Percentiles rank a stretch among this genome's conserved stretches.
Evolutionary conservation across 2,113 vertebrate genomes (phyloP).

Genomic region (Protomyctophum bolini): DNA sequence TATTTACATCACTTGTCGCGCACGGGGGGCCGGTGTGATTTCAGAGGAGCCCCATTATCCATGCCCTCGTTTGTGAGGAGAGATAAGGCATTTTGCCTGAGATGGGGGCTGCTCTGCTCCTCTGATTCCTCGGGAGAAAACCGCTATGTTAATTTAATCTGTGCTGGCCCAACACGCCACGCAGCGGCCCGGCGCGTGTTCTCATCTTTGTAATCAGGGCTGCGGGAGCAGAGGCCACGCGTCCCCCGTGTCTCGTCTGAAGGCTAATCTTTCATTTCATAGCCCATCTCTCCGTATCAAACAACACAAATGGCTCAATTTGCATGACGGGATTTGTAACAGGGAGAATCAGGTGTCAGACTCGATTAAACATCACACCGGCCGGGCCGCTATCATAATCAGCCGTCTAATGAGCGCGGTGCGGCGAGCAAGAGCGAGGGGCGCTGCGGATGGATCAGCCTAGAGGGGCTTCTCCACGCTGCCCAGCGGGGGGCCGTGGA

Average conservation of each 20-base stretch:
- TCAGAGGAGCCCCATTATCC: slow-evolving; percentile 57
- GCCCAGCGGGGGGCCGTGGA: slow-evolving; percentile 22
- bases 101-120: slow-evolving; percentile 34
- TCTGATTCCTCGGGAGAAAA: slow-evolving; percentile 64
- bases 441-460: slow-evolving; percentile 72
- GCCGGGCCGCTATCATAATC: slow-evolving; percentile 95
- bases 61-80: slow-evolving; percentile 43
- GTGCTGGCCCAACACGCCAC: slow-evolving; percentile 77
- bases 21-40: slow-evolving; percentile 50
- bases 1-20: slow-evolving; percentile 58
- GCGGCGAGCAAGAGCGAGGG: slow-evolving; percentile 83
- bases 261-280: slow-evolving; percentile 99
- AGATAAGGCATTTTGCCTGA: slow-evolving; percentile 55
- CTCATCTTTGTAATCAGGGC: slow-evolving; percentile 94
- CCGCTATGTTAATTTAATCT: slow-evolving; percentile 87
- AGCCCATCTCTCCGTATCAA: slow-evolving; percentile 99
- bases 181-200: slow-evolving; percentile 75
- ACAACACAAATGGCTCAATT: slow-evolving; percentile 99
- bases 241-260: slow-evolving; percentile 92
- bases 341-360: slow-evolving; percentile 99
- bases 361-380: slow-evolving; percentile 99
- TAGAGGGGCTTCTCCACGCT: too few species aligned
- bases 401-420: slow-evolving; percentile 94
- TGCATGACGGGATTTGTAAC: slow-evolving; percentile 99
- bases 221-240: slow-evolving; percentile 87